Conservation (phyloP, 2,797 vertebrate species). For the Hydrophis major region DNA sequence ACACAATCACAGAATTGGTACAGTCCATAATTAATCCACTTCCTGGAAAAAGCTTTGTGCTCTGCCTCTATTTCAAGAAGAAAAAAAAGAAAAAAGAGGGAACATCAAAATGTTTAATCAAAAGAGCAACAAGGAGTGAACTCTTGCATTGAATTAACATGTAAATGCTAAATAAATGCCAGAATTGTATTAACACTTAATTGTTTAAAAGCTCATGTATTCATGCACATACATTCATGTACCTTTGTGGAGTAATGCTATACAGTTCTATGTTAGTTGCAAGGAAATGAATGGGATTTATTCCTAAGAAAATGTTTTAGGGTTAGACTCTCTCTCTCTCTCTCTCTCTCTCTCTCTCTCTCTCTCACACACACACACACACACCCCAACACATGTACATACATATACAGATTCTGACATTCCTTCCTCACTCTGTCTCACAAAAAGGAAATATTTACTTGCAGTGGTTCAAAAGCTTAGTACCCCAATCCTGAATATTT, state of each 20-base stretch:
- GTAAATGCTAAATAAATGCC: slow-evolving; percentile 47
- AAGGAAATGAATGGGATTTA: not conserved
- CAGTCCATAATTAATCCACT: slow-evolving; percentile 57
- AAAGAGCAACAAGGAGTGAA: slow-evolving; percentile 36
- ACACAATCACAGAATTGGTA: slow-evolving; percentile 56
- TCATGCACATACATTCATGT: not conserved
- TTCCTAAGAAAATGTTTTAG: not conserved
- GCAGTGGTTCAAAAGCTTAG: slow-evolving; percentile 63
- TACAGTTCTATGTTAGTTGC: not conserved
- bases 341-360: not conserved
- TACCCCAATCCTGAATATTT: slow-evolving; percentile 76
- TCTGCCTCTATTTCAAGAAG: not conserved
- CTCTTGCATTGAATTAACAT: slow-evolving; percentile 50
- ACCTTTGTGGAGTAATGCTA: not conserved
- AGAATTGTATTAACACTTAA: slow-evolving; percentile 42
- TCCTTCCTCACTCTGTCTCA: slow-evolving; percentile 59
- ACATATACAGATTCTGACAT: slow-evolving; percentile 6
- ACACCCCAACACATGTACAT: not conserved
- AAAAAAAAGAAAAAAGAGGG: not conserved
- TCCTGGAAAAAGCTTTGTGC: not conserved
- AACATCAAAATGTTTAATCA: not conserved
- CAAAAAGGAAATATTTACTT: slow-evolving; percentile 64
- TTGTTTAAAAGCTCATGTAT: slow-evolving; percentile 28
- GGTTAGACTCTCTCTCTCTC: not conserved
- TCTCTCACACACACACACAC: not conserved